A percentile compares a stretch with the other conserved stretches of the same genome.
Evolutionary conservation across 2,113 vertebrate species (phyloP).

Genomic region (Cinclus mexicanus): DNA sequence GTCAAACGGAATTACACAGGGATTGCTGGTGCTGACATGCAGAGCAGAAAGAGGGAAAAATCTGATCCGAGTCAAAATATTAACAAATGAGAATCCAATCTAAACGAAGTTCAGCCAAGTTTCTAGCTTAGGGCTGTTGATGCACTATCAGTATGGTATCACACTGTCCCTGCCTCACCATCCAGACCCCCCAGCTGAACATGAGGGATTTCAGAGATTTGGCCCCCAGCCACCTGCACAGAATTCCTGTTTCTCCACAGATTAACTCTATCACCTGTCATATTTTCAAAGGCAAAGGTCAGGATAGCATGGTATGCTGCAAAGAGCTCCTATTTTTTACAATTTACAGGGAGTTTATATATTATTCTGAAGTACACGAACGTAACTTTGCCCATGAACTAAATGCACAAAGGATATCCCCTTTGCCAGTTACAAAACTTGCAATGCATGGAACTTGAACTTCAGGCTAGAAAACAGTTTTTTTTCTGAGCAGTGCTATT

Average conservation of each 20-base stretch:
- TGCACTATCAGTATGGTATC: not conserved
- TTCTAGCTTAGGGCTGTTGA: not conserved
- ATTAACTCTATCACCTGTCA: not conserved
- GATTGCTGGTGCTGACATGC: not conserved
- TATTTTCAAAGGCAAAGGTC: not conserved
- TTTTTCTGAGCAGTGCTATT: not conserved
- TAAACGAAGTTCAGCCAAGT: not conserved
- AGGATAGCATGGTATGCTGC: not conserved
- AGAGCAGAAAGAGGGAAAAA: not conserved
- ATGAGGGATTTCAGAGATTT: not conserved
- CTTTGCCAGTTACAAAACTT: not conserved
- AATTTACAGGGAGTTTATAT: not conserved
- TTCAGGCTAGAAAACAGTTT: not conserved
- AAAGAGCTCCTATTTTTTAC: not conserved
- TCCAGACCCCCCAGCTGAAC: not conserved
- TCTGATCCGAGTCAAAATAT: not conserved
- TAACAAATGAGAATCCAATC: not conserved
- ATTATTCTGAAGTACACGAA: not conserved
- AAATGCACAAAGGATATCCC: not conserved
- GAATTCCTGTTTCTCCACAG: not conserved
- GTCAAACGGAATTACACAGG: not conserved
- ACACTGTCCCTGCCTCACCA: not conserved
- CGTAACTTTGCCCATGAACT: not conserved
- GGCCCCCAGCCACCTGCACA: not conserved
- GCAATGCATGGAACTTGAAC: not conserved